Evolutionary conservation across 2,113 vertebrate species (phyloP).

Genomic region (Menura novaehollandiae): DNA sequence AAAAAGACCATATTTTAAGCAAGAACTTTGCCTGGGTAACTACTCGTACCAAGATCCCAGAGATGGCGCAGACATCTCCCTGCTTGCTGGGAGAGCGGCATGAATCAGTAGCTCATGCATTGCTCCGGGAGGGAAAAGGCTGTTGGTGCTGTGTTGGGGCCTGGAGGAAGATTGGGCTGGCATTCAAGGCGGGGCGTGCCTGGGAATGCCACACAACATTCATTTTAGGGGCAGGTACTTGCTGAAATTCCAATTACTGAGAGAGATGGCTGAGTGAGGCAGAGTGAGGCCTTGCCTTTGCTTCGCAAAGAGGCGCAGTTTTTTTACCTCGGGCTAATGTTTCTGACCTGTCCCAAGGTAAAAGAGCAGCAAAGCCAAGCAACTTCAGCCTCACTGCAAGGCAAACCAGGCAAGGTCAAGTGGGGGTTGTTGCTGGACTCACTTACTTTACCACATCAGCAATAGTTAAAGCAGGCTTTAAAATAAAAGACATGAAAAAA

Average conservation of each 20-base stretch:
- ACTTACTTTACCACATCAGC: not conserved
- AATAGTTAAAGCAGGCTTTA: not conserved
- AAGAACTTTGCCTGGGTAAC: not conserved
- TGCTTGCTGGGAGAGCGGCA: not conserved
- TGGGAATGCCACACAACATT: conserved; percentile 38
- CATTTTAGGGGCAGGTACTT: conserved; percentile 58
- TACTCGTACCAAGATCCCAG: rapidly evolving
- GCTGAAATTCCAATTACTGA: conserved; percentile 29
- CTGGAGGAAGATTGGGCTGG: not conserved
- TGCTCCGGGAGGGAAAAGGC: not conserved
- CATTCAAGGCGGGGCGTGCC: conserved; percentile 21
- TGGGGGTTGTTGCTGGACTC: not conserved
- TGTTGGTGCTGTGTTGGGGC: conserved; percentile 20
- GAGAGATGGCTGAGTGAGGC: conserved; percentile 4
- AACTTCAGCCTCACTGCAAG: not conserved
- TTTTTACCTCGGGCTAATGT: not conserved
- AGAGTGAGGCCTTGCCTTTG: not conserved
- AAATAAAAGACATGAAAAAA: not conserved
- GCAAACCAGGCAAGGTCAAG: not conserved
- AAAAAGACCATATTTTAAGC: not conserved
- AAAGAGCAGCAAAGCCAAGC: not conserved
- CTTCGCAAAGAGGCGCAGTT: not conserved
- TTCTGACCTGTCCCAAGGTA: not conserved
- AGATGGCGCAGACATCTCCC: not conserved
- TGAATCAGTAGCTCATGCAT: not conserved